phyloP scores from a whole-genome alignment of 2,888 invertebrate genomes.

The Formica aserva region DNA sequence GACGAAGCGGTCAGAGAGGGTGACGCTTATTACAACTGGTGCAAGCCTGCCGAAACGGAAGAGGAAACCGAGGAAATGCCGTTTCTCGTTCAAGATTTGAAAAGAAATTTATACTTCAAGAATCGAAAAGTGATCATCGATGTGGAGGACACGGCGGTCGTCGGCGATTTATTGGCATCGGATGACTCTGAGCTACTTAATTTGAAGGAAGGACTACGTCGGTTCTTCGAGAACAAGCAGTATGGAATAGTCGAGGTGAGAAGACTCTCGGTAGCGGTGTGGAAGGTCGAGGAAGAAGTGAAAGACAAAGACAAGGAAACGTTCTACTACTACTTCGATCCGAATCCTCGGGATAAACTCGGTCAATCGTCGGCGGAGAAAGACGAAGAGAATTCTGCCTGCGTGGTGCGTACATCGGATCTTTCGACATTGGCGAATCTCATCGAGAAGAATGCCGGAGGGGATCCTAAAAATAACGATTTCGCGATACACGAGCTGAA shows the following conservation, averaged over 20 bases:
- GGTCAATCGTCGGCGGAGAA: slow-evolving; percentile 35
- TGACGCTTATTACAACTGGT: slow-evolving; percentile 84
- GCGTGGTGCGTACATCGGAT: slow-evolving; percentile 83
- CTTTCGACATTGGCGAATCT: slow-evolving; percentile 81
- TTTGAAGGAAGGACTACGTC: slow-evolving; percentile 81
- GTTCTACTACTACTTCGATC: slow-evolving; percentile 86
- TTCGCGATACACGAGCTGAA: slow-evolving; percentile 79
- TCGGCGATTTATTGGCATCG: slow-evolving; percentile 82
- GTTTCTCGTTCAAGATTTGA: slow-evolving; percentile 80
- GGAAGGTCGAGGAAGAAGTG: slow-evolving; percentile 83
- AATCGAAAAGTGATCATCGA: slow-evolving; percentile 82
- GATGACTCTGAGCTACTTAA: slow-evolving; percentile 75
- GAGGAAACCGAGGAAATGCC: slow-evolving; percentile 71
- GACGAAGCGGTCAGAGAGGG: slow-evolving; percentile 85
- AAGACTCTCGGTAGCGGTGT: slow-evolving; percentile 84
- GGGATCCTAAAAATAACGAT: slow-evolving; percentile 68
- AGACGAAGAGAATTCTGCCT: slow-evolving; percentile 77
- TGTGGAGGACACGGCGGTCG: slow-evolving; percentile 79
- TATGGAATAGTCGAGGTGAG: slow-evolving; percentile 84
- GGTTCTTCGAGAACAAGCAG: slow-evolving; percentile 82
- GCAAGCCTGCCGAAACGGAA: slow-evolving; percentile 68
- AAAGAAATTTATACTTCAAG: slow-evolving; percentile 81
- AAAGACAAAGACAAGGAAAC: slow-evolving; percentile 66
- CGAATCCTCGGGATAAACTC: slow-evolving; percentile 84
- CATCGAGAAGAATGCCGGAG: slow-evolving; percentile 79